These are phyloP conservation scores for Petrocephalus sullivani DNA, from an alignment of 2,797 vertebrate species.

Conservation along the genomic window DNA sequence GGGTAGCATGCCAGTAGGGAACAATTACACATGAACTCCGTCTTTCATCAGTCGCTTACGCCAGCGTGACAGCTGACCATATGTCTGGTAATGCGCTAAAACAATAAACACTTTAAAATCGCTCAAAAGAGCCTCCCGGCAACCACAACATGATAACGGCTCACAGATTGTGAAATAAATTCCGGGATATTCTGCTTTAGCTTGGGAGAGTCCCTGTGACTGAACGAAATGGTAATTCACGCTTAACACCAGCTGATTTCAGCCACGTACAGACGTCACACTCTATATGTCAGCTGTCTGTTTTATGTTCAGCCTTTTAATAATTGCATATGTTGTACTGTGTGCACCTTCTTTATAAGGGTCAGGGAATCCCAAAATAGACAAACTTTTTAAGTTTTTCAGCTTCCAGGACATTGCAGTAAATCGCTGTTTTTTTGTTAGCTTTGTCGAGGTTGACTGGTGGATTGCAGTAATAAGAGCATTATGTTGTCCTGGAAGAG, in stretches of 20 bases:
- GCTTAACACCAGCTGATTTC: not conserved
- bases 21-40: constrained; percentile 84
- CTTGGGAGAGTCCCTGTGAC: not conserved
- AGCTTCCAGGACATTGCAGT: not conserved
- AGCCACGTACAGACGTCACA: not conserved
- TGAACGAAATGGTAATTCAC: not conserved
- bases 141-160: not conserved
- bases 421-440: not conserved
- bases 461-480: not conserved
- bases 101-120: constrained; percentile 50
- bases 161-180: constrained; percentile 10
- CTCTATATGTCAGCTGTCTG: not conserved
- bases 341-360: not conserved
- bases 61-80: constrained; percentile 88
- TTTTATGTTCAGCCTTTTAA: not conserved
- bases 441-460: not conserved
- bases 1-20: constrained; percentile 91
- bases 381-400: not conserved
- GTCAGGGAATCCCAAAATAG: not conserved
- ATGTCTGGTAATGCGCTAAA: constrained; percentile 60
- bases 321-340: not conserved
- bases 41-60: constrained; percentile 85
- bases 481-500: not conserved
- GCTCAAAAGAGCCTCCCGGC: not conserved
- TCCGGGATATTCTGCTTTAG: not conserved